Conservation (phyloP, 2,888 invertebrate species). For the Vannuccia rotundouncinata region DNA sequence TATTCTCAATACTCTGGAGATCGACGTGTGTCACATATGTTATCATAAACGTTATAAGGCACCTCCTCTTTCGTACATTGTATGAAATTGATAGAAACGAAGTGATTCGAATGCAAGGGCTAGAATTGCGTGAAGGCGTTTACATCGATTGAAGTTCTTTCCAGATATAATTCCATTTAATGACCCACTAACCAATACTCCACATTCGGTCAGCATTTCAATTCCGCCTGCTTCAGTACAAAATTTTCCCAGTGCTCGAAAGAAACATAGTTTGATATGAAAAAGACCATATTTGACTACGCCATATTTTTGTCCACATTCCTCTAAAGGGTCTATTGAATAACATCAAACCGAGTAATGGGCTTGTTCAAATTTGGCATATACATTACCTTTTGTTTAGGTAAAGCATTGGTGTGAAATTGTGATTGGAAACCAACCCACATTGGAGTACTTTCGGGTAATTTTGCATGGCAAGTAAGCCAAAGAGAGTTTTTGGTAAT, state of each 20-base stretch:
- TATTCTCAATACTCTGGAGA: not conserved
- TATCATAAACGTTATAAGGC: not conserved
- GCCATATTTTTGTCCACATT: no score
- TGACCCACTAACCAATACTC: conserved; percentile 41
- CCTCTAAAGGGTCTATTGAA: no score
- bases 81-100: conserved; percentile 15
- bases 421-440: no score
- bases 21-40: not conserved
- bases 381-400: no score
- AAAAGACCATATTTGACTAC: conserved; percentile 41
- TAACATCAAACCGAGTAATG: no score
- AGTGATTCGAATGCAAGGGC: conserved; percentile 30
- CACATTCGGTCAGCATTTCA: conserved; percentile 41
- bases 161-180: conserved; percentile 41
- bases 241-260: conserved; percentile 41
- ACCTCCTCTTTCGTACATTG: not conserved
- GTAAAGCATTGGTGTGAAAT: no score
- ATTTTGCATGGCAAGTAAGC: no score
- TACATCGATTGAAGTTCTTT: conserved; percentile 42
- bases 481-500: no score
- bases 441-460: no score
- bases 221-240: conserved; percentile 42
- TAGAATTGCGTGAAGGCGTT: conserved; percentile 41
- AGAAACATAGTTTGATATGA: conserved; percentile 42
- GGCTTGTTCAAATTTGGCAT: no score